Evolutionary conservation across 2,113 vertebrate species (phyloP).

Genomic region (Patagioenas fasciata): DNA sequence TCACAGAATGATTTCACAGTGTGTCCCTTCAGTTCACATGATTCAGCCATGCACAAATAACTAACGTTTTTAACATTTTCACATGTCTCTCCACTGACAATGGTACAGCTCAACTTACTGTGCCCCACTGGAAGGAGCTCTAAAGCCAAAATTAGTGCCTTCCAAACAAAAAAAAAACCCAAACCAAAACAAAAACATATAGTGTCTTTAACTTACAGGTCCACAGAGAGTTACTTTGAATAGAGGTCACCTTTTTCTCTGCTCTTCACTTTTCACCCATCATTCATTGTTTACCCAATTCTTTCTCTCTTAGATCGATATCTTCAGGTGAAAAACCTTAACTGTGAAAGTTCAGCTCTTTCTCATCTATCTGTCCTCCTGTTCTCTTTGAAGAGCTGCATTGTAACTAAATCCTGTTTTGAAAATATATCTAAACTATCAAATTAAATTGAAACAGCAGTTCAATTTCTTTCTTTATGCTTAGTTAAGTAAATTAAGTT

Average conservation of each 20-base stretch:
- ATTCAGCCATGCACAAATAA: neutral
- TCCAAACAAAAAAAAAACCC: neutral
- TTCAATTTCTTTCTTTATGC: neutral
- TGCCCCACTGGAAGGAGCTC: neutral
- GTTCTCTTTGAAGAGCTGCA: neutral
- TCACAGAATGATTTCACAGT: neutral
- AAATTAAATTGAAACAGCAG: neutral
- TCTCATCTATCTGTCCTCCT: neutral
- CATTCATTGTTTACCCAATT: slow-evolving; percentile 14
- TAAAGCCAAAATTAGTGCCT: neutral
- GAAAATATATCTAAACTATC: neutral
- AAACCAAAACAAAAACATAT: neutral
- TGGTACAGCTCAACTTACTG: neutral
- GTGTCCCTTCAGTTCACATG: neutral
- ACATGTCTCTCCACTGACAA: neutral
- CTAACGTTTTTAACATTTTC: neutral
- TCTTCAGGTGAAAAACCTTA: slow-evolving; percentile 13
- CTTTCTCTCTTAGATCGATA: slow-evolving; percentile 1
- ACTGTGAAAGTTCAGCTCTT: neutral
- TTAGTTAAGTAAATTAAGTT: neutral
- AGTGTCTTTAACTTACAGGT: neutral
- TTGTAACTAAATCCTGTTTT: neutral
- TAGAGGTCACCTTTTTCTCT: neutral
- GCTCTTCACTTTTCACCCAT: neutral
- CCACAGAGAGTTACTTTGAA: neutral